phyloP scores from a whole-genome alignment of 2,113 vertebrate species.

The Phycodurus eques region DNA sequence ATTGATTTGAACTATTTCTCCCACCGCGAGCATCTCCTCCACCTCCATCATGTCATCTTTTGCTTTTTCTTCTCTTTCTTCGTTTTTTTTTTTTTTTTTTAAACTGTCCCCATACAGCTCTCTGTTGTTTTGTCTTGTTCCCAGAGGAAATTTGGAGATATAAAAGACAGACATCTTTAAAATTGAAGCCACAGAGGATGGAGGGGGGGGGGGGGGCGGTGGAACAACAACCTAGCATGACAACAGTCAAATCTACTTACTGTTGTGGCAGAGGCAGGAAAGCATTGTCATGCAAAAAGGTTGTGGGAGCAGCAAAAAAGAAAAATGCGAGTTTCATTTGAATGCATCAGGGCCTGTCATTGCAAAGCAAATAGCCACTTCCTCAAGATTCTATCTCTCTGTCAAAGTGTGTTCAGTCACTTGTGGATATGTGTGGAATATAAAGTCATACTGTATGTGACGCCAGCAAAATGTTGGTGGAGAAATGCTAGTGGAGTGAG shows the following conservation, averaged over 20 bases:
- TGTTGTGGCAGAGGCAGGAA: constrained; percentile 18
- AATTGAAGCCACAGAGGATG: background rate
- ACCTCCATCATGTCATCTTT: constrained; percentile 56
- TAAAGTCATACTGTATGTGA: constrained; percentile 15
- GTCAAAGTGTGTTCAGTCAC: constrained; percentile 34
- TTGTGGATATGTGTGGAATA: constrained; percentile 15
- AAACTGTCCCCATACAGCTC: constrained; percentile 14
- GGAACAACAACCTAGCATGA: constrained; percentile 26
- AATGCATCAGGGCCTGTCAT: constrained; percentile 27
- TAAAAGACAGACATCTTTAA: constrained; percentile 40
- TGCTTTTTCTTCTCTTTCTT: constrained; percentile 13
- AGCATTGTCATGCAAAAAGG: constrained; percentile 34
- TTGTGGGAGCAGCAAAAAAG: constrained; percentile 4
- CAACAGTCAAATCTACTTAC: constrained; percentile 51
- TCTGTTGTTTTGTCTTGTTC: constrained; percentile 52
- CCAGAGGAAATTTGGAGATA: constrained; percentile 56
- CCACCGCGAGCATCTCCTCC: constrained; percentile 36
- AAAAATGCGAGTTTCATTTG: constrained; percentile 16
- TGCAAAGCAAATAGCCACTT: constrained; percentile 28
- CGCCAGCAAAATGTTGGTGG: background rate
- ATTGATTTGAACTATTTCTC: constrained; percentile 62
- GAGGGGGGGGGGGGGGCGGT: constrained; percentile 4
- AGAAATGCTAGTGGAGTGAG: constrained; percentile 1
- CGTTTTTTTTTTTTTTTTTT: constrained; percentile 13
- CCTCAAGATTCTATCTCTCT: constrained; percentile 20